phyloP scores from a whole-genome alignment of 2,888 invertebrate genomes.

The Mechanitis messenoides region DNA sequence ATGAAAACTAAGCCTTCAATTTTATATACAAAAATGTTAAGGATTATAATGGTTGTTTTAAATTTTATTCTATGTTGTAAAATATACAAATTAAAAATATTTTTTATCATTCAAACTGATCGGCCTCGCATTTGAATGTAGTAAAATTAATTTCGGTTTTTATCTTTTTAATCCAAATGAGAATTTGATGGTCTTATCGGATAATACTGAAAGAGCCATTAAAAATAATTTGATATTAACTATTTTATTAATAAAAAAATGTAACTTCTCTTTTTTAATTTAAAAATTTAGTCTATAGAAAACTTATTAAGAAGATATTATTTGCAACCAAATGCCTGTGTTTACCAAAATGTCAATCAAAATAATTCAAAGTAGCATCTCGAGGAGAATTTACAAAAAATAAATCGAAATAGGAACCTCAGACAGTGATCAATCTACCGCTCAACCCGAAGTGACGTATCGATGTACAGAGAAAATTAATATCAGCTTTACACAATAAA shows the following conservation, averaged over 20 bases:
- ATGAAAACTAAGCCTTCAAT: no score
- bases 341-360: slow-evolving; percentile 1
- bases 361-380: neutral
- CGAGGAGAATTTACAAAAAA: neutral
- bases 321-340: neutral
- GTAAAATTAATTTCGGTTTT: neutral
- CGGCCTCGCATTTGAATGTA: no score
- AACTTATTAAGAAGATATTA: neutral
- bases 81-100: no score
- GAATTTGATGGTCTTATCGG: neutral
- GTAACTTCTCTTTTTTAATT: no score
- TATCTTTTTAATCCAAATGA: neutral
- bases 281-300: no score
- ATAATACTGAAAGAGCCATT: neutral
- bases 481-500: slow-evolving; percentile 2
- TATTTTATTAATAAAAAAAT: no score
- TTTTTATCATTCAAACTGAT: no score
- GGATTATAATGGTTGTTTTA: no score
- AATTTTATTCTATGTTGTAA: no score
- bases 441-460: slow-evolving; percentile 60
- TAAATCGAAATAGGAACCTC: slow-evolving; percentile 24
- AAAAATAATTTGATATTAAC: neutral
- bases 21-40: no score
- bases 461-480: slow-evolving; percentile 49
- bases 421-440: slow-evolving; percentile 65